Evolutionary conservation across 2,888 invertebrate genomes (phyloP).

Genomic region (Mesopsocus fuscifrons): DNA sequence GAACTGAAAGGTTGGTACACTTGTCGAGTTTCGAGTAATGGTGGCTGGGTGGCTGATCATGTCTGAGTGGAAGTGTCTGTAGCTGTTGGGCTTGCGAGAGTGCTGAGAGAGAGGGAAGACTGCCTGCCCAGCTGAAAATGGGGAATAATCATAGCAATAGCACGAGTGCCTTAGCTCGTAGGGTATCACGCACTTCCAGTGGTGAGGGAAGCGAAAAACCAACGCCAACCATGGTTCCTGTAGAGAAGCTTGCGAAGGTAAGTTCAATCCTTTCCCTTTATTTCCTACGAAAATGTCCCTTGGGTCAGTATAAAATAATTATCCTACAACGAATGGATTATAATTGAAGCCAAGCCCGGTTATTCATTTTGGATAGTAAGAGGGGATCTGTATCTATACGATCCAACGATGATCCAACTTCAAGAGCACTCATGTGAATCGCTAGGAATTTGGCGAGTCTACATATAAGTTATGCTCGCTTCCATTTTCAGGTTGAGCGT

Average conservation of each 20-base stretch:
- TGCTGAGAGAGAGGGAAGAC: too few species aligned
- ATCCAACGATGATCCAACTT: too few species aligned
- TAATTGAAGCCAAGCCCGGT: too few species aligned
- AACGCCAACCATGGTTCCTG: slow-evolving; percentile 42
- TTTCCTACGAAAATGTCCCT: neutral
- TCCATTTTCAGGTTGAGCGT: neutral
- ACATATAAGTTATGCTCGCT: neutral
- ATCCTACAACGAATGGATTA: neutral
- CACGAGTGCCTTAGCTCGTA: slow-evolving; percentile 11
- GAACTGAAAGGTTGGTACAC: too few species aligned
- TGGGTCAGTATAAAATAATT: neutral
- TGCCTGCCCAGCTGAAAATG: too few species aligned
- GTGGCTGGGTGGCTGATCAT: too few species aligned
- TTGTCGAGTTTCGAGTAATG: too few species aligned
- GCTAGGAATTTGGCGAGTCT: neutral
- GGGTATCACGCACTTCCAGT: slow-evolving; percentile 32
- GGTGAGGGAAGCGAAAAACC: slow-evolving; percentile 43
- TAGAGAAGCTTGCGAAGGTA: slow-evolving; percentile 60
- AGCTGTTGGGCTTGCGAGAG: too few species aligned
- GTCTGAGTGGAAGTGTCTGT: too few species aligned
- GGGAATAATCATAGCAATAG: slow-evolving; percentile 12
- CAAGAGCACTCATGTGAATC: too few species aligned
- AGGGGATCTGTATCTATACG: too few species aligned
- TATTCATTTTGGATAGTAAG: too few species aligned
- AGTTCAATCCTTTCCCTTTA: slow-evolving; percentile 14